phyloP scores from a whole-genome alignment of 2,113 vertebrate species.

The Chamaetylas fuelleborni region DNA sequence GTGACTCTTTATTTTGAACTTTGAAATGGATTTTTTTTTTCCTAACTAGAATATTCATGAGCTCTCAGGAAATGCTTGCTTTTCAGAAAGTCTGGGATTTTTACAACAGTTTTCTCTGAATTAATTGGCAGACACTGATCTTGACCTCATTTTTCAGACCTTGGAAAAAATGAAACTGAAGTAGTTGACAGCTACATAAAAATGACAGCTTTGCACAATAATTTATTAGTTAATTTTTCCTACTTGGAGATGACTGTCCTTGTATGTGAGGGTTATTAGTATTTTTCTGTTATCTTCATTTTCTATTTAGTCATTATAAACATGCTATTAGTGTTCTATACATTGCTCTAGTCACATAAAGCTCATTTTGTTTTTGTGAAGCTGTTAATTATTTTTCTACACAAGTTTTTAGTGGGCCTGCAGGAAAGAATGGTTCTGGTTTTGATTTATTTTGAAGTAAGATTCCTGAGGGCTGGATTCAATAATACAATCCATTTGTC shows the following conservation, averaged over 20 bases:
- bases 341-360: not conserved
- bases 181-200: not conserved
- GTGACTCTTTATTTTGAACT: not conserved
- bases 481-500: constrained; percentile 35
- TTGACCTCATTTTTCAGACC: constrained; percentile 27
- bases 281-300: not conserved
- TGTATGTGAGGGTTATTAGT: not conserved
- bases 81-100: not conserved
- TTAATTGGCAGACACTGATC: not conserved
- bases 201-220: not conserved
- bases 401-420: not conserved
- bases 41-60: not conserved
- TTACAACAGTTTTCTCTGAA: not conserved
- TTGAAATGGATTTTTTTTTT: not conserved
- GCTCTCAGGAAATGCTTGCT: not conserved
- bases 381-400: constrained; percentile 21
- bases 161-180: constrained; percentile 4
- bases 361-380: not conserved
- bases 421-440: not conserved
- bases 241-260: not conserved
- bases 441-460: constrained; percentile 46
- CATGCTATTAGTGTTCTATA: not conserved
- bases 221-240: not conserved
- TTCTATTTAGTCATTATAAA: not conserved
- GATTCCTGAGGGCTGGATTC: constrained; percentile 23